A percentile compares a stretch with the other conserved stretches of the same genome.
Conservation (phyloP, 2,888 invertebrate species). For the Himalopsyche tibetana region DNA sequence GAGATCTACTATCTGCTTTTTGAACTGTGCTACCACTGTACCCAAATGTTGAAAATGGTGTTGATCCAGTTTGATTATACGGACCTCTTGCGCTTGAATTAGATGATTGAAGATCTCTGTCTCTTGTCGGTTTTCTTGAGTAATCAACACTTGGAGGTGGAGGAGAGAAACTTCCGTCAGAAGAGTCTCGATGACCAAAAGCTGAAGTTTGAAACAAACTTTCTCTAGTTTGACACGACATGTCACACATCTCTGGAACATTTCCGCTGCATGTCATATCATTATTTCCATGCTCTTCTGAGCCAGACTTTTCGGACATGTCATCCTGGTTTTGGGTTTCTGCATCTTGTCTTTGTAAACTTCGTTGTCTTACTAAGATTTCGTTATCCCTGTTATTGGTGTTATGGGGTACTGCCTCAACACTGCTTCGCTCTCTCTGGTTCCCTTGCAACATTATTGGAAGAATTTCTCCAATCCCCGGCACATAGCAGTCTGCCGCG, state of each 20-base stretch:
- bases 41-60: conserved; percentile 78
- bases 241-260: conserved; percentile 82
- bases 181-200: conserved; percentile 58
- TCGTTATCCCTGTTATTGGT: conserved; percentile 63
- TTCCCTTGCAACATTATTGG: conserved; percentile 60
- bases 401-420: conserved; percentile 51
- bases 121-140: conserved; percentile 61
- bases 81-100: conserved; percentile 69
- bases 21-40: conserved; percentile 72
- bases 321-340: conserved; percentile 54
- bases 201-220: conserved; percentile 79
- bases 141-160: conserved; percentile 66
- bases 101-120: conserved; percentile 66
- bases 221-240: conserved; percentile 89
- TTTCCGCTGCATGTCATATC: conserved; percentile 67
- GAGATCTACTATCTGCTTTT: conserved; percentile 58
- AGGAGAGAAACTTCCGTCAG: conserved; percentile 65
- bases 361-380: conserved; percentile 60
- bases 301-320: conserved; percentile 55
- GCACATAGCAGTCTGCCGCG: conserved; percentile 71
- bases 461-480: conserved; percentile 70
- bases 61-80: conserved; percentile 66
- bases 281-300: conserved; percentile 61
- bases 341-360: conserved; percentile 55
- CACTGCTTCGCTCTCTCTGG: conserved; percentile 51